A percentile compares a stretch with the other conserved stretches of the same genome.
Conservation (phyloP, 2,888 invertebrate genomes). For the Tipula lateralis region DNA sequence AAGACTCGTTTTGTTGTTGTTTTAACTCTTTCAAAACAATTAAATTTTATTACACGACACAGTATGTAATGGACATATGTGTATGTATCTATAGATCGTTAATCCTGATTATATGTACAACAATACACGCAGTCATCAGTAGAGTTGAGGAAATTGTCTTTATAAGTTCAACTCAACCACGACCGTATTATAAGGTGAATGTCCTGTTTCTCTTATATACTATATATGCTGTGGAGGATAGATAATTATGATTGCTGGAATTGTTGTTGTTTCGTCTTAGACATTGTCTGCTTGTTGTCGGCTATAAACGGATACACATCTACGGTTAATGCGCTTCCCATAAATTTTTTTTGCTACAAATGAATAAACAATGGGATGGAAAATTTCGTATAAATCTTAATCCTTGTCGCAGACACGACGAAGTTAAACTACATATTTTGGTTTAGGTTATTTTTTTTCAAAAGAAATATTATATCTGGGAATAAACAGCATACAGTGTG, state of each 20-base stretch:
- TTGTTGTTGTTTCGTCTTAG: not conserved
- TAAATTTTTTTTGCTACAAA: not conserved
- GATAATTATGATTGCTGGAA: not conserved
- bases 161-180: not conserved
- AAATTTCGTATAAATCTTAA: not conserved
- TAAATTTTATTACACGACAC: slow-evolving; percentile 1
- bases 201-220: slow-evolving; percentile 24
- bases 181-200: not conserved
- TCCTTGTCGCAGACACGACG: not conserved
- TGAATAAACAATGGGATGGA: not conserved
- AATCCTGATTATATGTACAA: not conserved
- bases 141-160: not conserved
- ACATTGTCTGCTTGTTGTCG: not conserved
- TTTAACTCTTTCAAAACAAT: not conserved
- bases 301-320: not conserved
- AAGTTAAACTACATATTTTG: not conserved
- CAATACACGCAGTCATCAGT: not conserved
- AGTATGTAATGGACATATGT: not conserved
- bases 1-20: not conserved
- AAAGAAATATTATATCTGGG: not conserved
- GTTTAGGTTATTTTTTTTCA: not conserved
- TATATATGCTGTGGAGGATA: not conserved
- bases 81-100: not conserved
- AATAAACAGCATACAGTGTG: not conserved
- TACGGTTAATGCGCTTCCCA: not conserved